Conservation (phyloP, 2,113 vertebrate genomes). For the Vombatus ursinus region DNA sequence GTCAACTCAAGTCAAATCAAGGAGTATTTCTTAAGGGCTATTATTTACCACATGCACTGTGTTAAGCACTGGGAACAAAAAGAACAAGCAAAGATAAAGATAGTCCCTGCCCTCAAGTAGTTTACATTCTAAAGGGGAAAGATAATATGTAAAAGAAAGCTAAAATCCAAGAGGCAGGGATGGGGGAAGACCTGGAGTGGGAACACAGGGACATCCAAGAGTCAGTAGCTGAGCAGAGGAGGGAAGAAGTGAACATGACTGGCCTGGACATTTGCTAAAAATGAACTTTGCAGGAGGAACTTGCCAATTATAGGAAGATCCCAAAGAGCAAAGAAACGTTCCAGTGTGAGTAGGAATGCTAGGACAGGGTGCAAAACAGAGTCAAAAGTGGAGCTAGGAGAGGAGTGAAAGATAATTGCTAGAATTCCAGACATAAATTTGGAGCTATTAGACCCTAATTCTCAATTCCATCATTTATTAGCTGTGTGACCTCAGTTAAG, state of each 20-base stretch:
- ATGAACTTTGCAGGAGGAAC: neutral
- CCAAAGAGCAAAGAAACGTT: neutral
- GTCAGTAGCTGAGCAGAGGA: neutral
- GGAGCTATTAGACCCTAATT: neutral
- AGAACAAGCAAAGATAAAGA: neutral
- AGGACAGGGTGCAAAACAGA: neutral
- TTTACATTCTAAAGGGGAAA: neutral
- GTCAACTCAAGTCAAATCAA: neutral
- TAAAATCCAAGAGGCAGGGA: neutral
- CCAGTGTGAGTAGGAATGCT: neutral
- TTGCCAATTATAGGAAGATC: neutral
- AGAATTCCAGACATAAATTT: neutral
- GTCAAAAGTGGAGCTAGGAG: neutral
- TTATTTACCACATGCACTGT: neutral
- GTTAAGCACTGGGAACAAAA: neutral
- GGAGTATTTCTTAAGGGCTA: neutral
- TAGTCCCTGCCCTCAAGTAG: neutral
- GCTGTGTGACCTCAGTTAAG: neutral
- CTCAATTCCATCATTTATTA: neutral
- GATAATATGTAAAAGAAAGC: neutral
- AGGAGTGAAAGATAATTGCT: neutral
- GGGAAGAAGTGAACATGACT: neutral
- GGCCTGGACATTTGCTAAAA: neutral
- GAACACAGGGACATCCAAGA: neutral
- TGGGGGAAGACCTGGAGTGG: neutral